Base-by-base conservation (phyloP, 2,888 invertebrate species). In the Eupithecia centaureata region DNA sequence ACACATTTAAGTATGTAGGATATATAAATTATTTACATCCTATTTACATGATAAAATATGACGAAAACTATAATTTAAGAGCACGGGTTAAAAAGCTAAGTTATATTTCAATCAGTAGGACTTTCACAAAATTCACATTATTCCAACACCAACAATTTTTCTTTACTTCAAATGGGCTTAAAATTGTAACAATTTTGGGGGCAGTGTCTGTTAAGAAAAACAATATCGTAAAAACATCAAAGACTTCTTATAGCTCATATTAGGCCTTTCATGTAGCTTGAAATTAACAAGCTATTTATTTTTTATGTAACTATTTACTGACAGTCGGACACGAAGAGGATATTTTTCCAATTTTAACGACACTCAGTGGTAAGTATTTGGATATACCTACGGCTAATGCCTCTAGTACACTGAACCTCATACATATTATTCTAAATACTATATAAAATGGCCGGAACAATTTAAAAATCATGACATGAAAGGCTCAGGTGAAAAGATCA, bases 381-480 rank as follows among this genome's bases (percentile, higher is more conserved):
- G 33, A 61, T 61, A 64, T 61, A 47, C 25, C n/a, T n/a, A n/a
- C n/a, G n/a, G n/a, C n/a, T n/a, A n/a, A n/a, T 64, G 54, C 33
- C 5, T 65, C 33, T 5, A 51, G 51, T 51, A 51, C 27, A 27
- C 27, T 52, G 58, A 58, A 63, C 47, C 33, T 22, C 22, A 47
- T 47, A 77, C 75, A 77, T 79, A 82, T 77, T 82, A 85, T 71
- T 82, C 87, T 90, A 88, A 80, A 81, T 82, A 78, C 90, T 92
- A 92, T 86, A 82, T 82, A 92, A 92, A 91, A 92, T 92, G 92
- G 92, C 90, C 92, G 92, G 92, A 92, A 88, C 84, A 77, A 86
- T 89, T 89, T 82, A 81, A 83, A 90, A 87, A 85, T 82, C 77
- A 87, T 84, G 83, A 79, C 77, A 81, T 81, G 75, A 67, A 75